Conservation (phyloP, 2,888 invertebrate species). For the Acleris laterana region DNA sequence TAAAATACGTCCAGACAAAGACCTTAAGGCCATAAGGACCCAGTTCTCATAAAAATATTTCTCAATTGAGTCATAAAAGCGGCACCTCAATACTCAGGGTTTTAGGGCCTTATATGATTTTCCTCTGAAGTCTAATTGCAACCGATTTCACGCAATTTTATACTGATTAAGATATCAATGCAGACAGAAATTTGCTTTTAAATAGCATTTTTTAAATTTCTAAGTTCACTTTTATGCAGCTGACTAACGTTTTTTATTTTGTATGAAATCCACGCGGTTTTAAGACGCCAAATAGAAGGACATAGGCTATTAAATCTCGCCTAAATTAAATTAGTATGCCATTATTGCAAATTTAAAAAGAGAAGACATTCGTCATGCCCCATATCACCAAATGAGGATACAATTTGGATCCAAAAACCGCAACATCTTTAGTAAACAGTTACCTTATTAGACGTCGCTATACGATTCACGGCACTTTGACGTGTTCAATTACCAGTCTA, state of each 20-base stretch:
- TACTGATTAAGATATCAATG: neutral
- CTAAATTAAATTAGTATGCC: conserved; percentile 13
- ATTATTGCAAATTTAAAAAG: neutral
- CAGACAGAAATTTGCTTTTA: too few relatives aligned
- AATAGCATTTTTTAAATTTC: too few relatives aligned
- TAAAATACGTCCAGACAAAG: conserved; percentile 11
- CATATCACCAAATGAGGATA: conserved; percentile 11
- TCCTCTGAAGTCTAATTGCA: neutral
- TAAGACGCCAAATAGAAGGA: too few relatives aligned
- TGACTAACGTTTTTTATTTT: too few relatives aligned
- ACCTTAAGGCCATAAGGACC: neutral
- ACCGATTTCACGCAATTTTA: conserved; percentile 14
- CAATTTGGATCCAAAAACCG: conserved; percentile 38
- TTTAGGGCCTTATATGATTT: conserved; percentile 45
- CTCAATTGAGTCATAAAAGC: conserved; percentile 59
- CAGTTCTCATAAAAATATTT: conserved; percentile 46
- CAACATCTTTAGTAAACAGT: conserved; percentile 45
- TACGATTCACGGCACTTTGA: conserved; percentile 46
- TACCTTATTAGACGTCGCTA: conserved; percentile 52
- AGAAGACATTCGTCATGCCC: conserved; percentile 12
- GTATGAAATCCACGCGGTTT: too few relatives aligned
- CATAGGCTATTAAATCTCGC: too few relatives aligned
- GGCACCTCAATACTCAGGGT: conserved; percentile 57
- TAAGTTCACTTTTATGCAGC: too few relatives aligned
- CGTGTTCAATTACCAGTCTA: conserved; percentile 56